Evolutionary conservation across 2,113 vertebrate genomes (phyloP), one percentile per base, ranked within the genome.

Genomic region (Crotalus horridus): DNA sequence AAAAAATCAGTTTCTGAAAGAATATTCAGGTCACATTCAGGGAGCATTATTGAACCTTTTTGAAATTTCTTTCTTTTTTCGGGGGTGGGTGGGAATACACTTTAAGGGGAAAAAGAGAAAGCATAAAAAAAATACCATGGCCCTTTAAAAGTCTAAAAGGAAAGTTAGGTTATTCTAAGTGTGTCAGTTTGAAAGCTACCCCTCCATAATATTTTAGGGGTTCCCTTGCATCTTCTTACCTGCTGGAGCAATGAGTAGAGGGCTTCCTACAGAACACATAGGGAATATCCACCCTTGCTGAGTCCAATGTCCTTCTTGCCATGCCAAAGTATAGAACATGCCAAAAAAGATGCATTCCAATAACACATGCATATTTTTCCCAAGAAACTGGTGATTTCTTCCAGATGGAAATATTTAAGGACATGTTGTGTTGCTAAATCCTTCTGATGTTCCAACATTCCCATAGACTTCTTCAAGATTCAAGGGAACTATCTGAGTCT

Each of bases 1-100:
- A 86, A 90, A 39, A 81, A 85, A 90, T 20, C 43, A 90, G n/a
- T 61, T 93, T 64, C 55, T 89, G 69, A 89, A 64, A 90, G 74
- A 81, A 61, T 86, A 85, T 61, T 93, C 46, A 61, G 23, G 85
- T 61, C 13, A 93, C n/a, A 61, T 90, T 85, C 92, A 90, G 55
- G 43, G 33, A 86, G 43, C 20, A 39, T 86, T 29, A 86, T 64
- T 61, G 74, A 53, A 39, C 55, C n/a, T 86, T 39, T 51, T 56
- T 12, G 23, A 29, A 59, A 48, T 89, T 89, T 81, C 43, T 9
- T 12, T 29, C 2, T 26, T 4, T 15, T 69, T 69, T 64, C 15
- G 29, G 48, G 48, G 23, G 51, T 43, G 43, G 43, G 43, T 43
- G 39, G 2, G 20, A 20, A 54, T 88, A 55, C 6, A 21, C 21